Evolutionary conservation across 2,888 invertebrate species (phyloP).

Genomic region (Icerya purchasi): DNA sequence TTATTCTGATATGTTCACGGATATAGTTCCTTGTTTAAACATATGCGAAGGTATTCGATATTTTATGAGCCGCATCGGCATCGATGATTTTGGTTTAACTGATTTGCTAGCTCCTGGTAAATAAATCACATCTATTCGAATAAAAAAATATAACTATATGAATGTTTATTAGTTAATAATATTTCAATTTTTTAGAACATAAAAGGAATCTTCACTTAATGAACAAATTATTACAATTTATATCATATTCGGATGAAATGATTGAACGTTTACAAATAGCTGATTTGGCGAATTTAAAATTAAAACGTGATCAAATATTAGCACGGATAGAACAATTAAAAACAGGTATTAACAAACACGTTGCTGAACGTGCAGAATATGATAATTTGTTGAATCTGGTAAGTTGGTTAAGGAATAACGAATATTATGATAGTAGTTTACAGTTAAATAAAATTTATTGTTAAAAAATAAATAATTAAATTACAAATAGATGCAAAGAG

Average conservation of each 20-base stretch:
- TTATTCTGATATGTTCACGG: slow-evolving; percentile 10
- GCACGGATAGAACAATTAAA: not conserved
- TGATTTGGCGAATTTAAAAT: not conserved
- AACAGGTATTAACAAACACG: not conserved
- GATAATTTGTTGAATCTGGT: not conserved
- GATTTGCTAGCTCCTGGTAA: slow-evolving; percentile 8
- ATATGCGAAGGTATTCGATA: slow-evolving; percentile 4
- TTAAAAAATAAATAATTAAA: too few relatives aligned
- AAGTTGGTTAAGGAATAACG: too few relatives aligned
- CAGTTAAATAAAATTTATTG: too few relatives aligned
- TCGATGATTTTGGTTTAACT: slow-evolving; percentile 5
- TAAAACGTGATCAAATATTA: not conserved
- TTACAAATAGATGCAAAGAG: too few relatives aligned
- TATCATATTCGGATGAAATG: not conserved
- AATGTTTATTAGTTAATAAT: not conserved
- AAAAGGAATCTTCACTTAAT: not conserved
- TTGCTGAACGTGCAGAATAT: not conserved
- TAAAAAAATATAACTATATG: not conserved
- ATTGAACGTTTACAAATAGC: not conserved
- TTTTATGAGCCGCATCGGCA: slow-evolving; percentile 4
- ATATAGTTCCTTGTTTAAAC: slow-evolving; percentile 9
- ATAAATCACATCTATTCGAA: not conserved
- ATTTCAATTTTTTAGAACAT: too few relatives aligned
- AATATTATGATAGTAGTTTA: too few relatives aligned
- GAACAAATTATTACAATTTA: not conserved